These are phyloP conservation scores for Salminus brasiliensis DNA, from an alignment of 2,113 vertebrate genomes.

Conservation along the genomic window DNA sequence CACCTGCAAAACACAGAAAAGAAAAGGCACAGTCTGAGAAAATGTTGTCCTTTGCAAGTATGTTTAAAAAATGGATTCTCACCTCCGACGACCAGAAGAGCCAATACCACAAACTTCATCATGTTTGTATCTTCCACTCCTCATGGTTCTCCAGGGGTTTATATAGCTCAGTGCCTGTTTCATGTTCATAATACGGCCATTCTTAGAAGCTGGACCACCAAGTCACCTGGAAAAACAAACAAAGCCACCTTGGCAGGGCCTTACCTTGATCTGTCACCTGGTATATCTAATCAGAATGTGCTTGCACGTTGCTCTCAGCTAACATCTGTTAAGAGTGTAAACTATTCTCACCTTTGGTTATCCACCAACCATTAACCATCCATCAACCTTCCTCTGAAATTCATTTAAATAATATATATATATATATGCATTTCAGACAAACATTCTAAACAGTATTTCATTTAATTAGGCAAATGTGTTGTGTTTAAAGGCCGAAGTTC, in stretches of 20 bases:
- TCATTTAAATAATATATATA: no score
- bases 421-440: not conserved
- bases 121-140: slow-evolving; percentile 51
- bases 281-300: slow-evolving; percentile 24
- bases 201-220: slow-evolving; percentile 35
- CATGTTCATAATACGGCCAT: slow-evolving; percentile 21
- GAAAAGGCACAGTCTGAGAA: not conserved
- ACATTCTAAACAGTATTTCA: no score
- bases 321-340: not conserved
- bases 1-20: no score
- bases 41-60: not conserved
- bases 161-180: slow-evolving; percentile 61
- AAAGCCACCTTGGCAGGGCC: not conserved
- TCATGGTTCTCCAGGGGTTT: slow-evolving; percentile 18
- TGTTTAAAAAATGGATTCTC: slow-evolving; percentile 41
- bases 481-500: not conserved
- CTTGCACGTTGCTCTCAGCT: not conserved
- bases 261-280: slow-evolving; percentile 6
- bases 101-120: slow-evolving; percentile 74
- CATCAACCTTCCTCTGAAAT: not conserved
- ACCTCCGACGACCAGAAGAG: slow-evolving; percentile 76
- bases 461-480: not conserved
- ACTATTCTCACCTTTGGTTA: not conserved
- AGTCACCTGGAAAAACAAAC: slow-evolving; percentile 38
- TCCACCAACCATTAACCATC: not conserved